Percentiles rank a stretch among this genome's conserved stretches.
phyloP scores from a whole-genome alignment of 1,140 invertebrate species.

The Rhyzopertha dominica region DNA sequence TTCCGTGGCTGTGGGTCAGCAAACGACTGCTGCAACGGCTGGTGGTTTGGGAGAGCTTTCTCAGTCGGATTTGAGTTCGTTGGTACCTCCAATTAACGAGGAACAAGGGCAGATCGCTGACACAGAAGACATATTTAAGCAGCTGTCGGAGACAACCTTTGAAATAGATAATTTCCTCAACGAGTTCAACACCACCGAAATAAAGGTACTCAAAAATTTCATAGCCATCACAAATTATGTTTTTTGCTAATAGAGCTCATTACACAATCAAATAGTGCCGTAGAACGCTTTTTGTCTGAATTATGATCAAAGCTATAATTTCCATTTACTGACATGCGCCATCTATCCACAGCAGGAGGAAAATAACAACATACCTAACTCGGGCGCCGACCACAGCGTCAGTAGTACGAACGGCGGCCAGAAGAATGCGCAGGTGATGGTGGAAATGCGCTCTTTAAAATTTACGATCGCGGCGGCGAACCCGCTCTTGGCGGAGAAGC shows the following conservation, averaged over 20 bases:
- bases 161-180: conserved; percentile 53
- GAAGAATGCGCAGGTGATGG: conserved; percentile 46
- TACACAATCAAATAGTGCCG: no score
- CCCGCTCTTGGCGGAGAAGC: conserved; percentile 66
- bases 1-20: conserved; percentile 42
- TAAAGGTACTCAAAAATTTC: no score
- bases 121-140: conserved; percentile 66
- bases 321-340: no score
- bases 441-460: conserved; percentile 52
- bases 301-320: no score
- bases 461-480: conserved; percentile 78
- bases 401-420: conserved; percentile 28
- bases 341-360: conserved; percentile 42
- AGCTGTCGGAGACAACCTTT: conserved; percentile 59
- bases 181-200: conserved; percentile 48
- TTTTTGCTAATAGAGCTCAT: no score
- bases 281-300: no score
- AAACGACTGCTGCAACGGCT: conserved; percentile 34
- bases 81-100: conserved; percentile 51
- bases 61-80: conserved; percentile 61
- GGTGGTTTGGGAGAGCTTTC: conserved; percentile 55
- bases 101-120: conserved; percentile 51
- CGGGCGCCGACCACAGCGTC: conserved; percentile 16
- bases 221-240: no score
- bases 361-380: conserved; percentile 43